Conservation (phyloP, 2,888 invertebrate species). For the Plebejus melissa region DNA sequence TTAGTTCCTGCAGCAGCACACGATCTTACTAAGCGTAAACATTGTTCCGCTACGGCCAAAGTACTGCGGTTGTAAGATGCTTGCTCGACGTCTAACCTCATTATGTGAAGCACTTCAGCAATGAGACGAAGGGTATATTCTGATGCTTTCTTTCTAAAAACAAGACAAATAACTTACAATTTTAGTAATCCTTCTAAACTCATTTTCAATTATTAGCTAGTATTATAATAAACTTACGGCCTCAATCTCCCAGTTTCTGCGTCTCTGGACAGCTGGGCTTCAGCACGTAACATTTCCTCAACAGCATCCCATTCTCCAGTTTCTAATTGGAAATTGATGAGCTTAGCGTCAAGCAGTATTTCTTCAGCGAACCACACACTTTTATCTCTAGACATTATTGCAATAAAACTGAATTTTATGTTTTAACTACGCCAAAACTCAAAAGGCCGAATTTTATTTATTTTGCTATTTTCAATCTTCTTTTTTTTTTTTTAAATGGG, state of each 20-base stretch:
- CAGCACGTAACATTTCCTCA: constrained; percentile 73
- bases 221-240: constrained; percentile 54
- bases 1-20: constrained; percentile 74
- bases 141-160: constrained; percentile 71
- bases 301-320: constrained; percentile 76
- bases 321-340: constrained; percentile 73
- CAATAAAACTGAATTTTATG: constrained; percentile 25
- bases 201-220: no score
- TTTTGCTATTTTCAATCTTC: neutral
- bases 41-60: constrained; percentile 72
- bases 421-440: neutral
- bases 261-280: constrained; percentile 72
- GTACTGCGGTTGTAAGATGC: constrained; percentile 71
- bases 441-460: constrained; percentile 14
- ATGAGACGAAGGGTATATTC: constrained; percentile 72
- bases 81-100: constrained; percentile 72
- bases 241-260: constrained; percentile 71
- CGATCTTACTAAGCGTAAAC: constrained; percentile 73
- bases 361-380: constrained; percentile 77
- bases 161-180: neutral
- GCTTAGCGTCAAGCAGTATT: constrained; percentile 71
- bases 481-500: neutral
- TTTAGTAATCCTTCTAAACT: neutral
- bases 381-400: constrained; percentile 71
- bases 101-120: constrained; percentile 73